Conservation (phyloP, 2,113 vertebrate species). For the Lepus americanus region DNA sequence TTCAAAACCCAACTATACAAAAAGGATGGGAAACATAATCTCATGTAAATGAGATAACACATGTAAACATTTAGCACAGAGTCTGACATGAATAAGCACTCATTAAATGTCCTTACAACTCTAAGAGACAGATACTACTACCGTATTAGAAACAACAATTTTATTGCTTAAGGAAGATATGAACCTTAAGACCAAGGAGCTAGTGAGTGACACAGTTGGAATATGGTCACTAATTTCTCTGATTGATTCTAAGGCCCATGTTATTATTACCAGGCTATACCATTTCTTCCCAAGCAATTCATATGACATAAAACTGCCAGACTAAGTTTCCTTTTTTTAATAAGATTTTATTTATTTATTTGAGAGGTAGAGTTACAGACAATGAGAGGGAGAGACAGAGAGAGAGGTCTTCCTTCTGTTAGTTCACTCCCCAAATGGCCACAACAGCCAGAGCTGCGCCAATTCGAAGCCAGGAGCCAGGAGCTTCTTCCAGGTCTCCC, state of each 20-base stretch:
- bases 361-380: too few relatives aligned
- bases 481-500: too few relatives aligned
- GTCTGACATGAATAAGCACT: not conserved
- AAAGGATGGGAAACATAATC: not conserved
- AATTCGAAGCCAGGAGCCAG: too few relatives aligned
- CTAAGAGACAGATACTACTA: not conserved
- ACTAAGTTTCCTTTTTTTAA: not conserved
- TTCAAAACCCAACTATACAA: conserved; percentile 3
- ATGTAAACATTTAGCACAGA: not conserved
- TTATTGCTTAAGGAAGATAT: not conserved
- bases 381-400: too few relatives aligned
- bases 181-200: conserved; percentile 26
- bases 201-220: not conserved
- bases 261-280: not conserved
- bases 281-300: not conserved
- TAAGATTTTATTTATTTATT: too few relatives aligned
- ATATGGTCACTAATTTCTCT: not conserved
- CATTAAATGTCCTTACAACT: not conserved
- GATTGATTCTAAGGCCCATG: not conserved
- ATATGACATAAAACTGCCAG: not conserved
- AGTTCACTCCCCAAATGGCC: too few relatives aligned
- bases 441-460: too few relatives aligned
- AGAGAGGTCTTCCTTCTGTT: too few relatives aligned
- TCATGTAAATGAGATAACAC: conserved; percentile 25
- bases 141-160: not conserved